Conservation (phyloP, 2,888 invertebrate species). For the Drosophila niveifrons region DNA sequence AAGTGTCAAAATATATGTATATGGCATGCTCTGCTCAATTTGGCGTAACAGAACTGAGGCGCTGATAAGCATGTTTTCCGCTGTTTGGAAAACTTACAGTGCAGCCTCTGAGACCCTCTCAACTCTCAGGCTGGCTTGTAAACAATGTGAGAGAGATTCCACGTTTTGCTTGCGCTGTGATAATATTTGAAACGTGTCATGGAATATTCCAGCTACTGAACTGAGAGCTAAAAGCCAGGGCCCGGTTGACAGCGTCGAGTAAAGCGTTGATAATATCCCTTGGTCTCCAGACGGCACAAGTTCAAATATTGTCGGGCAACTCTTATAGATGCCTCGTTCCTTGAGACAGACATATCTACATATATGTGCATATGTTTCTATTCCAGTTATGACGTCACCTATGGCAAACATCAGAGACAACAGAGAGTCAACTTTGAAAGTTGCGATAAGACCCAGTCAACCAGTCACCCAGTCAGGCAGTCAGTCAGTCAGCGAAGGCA, state of each 20-base stretch:
- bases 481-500: constrained; percentile 33
- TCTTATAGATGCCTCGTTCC: constrained; percentile 21
- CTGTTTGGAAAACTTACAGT: constrained; percentile 37
- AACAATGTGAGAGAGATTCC: constrained; percentile 51
- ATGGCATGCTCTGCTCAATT: constrained; percentile 47
- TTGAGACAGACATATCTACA: background rate
- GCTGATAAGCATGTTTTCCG: constrained; percentile 44
- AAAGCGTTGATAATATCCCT: constrained; percentile 39
- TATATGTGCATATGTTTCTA: constrained; percentile 43
- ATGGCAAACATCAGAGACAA: constrained; percentile 34
- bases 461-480: constrained; percentile 37
- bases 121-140: constrained; percentile 6
- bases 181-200: constrained; percentile 79
- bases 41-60: constrained; percentile 27
- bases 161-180: constrained; percentile 69
- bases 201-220: constrained; percentile 69
- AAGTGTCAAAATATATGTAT: constrained; percentile 60
- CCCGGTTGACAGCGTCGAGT: constrained; percentile 35
- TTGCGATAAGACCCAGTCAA: constrained; percentile 49
- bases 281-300: constrained; percentile 50
- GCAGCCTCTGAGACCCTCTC: constrained; percentile 6
- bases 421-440: constrained; percentile 31
- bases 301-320: constrained; percentile 69
- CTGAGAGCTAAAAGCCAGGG: constrained; percentile 23
- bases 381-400: constrained; percentile 64